phyloP scores from a whole-genome alignment of 1,140 invertebrate species.

The Phymorhynchus buccinoides region DNA sequence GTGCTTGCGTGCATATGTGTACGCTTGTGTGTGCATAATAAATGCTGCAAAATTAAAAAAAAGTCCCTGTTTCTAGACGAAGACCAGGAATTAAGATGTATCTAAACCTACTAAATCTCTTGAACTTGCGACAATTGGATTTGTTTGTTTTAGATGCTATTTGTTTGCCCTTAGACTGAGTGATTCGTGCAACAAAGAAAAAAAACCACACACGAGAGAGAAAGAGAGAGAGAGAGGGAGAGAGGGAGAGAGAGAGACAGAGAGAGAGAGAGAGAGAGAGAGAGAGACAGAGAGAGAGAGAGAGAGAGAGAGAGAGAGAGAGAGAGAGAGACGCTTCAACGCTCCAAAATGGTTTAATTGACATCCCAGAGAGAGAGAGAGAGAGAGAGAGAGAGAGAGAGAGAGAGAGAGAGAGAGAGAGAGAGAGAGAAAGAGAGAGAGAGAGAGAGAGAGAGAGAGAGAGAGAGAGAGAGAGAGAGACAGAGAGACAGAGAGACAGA shows the following conservation, averaged over 20 bases:
- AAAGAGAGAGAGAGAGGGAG: background rate
- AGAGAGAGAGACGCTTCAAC: background rate
- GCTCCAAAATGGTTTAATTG: too few relatives aligned
- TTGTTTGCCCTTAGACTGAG: too few relatives aligned
- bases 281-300: conserved; percentile 14
- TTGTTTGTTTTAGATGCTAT: too few relatives aligned
- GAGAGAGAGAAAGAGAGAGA: background rate
- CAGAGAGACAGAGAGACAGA: too few relatives aligned
- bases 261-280: conserved; percentile 15
- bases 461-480: too few relatives aligned
- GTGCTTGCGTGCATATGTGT: too few relatives aligned
- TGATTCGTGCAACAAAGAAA: background rate
- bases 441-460: too few relatives aligned
- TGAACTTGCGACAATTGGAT: too few relatives aligned
- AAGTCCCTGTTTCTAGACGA: background rate
- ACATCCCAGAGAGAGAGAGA: background rate
- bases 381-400: conserved; percentile 1
- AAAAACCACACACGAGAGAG: background rate
- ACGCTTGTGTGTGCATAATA: background rate
- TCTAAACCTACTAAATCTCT: background rate
- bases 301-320: background rate
- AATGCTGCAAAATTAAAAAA: background rate
- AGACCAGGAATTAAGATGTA: background rate
- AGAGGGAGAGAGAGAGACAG: conserved; percentile 24
- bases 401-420: conserved; percentile 2